A percentile compares a stretch with the other conserved stretches of the same genome.
phyloP scores from a whole-genome alignment of 2,888 invertebrate genomes.

The Caenorhabditis zanzibari region DNA sequence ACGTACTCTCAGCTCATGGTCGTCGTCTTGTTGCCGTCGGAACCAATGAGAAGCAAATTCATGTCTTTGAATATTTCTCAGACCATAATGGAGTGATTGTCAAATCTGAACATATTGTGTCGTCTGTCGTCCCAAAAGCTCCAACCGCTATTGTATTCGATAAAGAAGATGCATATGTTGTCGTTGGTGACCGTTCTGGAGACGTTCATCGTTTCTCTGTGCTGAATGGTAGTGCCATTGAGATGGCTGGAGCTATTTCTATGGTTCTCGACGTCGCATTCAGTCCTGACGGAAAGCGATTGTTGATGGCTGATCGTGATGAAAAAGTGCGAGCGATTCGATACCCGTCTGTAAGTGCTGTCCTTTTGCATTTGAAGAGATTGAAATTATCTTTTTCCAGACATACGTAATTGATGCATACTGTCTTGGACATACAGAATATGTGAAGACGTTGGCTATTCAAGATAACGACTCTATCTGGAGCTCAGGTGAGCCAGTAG shows the following conservation, averaged over 20 bases:
- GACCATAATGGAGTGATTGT: constrained; percentile 18
- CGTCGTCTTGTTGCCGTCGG: constrained; percentile 61
- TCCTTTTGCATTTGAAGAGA: background rate
- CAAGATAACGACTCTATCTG: constrained; percentile 46
- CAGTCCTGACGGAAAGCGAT: constrained; percentile 61
- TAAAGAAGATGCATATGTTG: constrained; percentile 49
- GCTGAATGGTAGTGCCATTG: constrained; percentile 28
- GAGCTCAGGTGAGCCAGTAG: constrained; percentile 58
- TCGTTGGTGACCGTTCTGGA: constrained; percentile 73
- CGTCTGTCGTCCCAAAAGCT: constrained; percentile 66
- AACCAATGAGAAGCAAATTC: constrained; percentile 68
- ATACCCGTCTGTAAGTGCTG: constrained; percentile 69
- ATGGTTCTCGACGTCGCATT: constrained; percentile 76
- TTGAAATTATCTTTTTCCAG: too few relatives aligned
- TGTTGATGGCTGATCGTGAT: constrained; percentile 76
- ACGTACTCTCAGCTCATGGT: constrained; percentile 18
- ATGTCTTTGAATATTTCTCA: constrained; percentile 62
- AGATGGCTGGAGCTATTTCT: constrained; percentile 73
- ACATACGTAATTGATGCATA: constrained; percentile 71
- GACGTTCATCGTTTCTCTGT: constrained; percentile 68
- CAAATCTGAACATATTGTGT: constrained; percentile 27
- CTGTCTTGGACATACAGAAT: constrained; percentile 74
- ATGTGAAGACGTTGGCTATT: constrained; percentile 59
- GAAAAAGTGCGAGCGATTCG: constrained; percentile 77
- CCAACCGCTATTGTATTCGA: constrained; percentile 72